Percentiles rank a stretch among this genome's conserved stretches.
phyloP scores from a whole-genome alignment of 2,888 invertebrate species.

The Deladenus siricidicola region DNA sequence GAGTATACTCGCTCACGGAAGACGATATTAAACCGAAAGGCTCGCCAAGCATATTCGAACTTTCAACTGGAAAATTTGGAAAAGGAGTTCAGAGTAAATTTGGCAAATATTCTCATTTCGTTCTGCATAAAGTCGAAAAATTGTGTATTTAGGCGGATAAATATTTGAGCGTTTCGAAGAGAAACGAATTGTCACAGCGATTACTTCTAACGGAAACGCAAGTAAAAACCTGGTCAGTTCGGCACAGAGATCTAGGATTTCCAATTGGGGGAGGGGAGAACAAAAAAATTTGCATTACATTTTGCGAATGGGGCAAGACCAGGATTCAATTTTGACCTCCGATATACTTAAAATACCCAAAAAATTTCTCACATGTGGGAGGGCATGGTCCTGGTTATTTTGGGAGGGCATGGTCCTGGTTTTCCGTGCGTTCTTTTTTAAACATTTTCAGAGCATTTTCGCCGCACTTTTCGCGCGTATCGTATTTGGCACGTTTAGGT shows the following conservation, averaged over 20 bases:
- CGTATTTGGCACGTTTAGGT: constrained; percentile 57
- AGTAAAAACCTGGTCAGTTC: constrained; percentile 9
- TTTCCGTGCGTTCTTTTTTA: too few species aligned
- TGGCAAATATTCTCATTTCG: constrained; percentile 6
- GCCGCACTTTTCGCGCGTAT: too few species aligned
- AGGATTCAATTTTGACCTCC: neutral
- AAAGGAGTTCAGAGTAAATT: constrained; percentile 27
- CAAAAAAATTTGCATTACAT: too few species aligned
- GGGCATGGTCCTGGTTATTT: too few species aligned
- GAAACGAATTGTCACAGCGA: constrained; percentile 83
- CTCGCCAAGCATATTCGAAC: constrained; percentile 88
- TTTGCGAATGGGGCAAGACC: neutral
- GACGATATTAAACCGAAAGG: constrained; percentile 82
- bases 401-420: too few species aligned
- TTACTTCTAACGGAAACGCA: constrained; percentile 56
- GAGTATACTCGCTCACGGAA: constrained; percentile 72
- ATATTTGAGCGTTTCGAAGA: constrained; percentile 85
- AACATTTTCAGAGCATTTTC: too few species aligned
- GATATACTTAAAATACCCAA: too few species aligned
- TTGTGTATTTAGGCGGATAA: constrained; percentile 8
- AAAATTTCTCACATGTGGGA: too few species aligned
- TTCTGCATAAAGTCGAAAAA: constrained; percentile 3
- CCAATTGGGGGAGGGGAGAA: too few species aligned
- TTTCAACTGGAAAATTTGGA: constrained; percentile 84
- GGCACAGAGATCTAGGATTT: too few species aligned